A percentile compares a stretch with the other conserved stretches of the same genome.
Evolutionary conservation across 37 sponge, comb jelly and placozoan genomes (phyloP).

Genomic region (Crambe crambe): DNA sequence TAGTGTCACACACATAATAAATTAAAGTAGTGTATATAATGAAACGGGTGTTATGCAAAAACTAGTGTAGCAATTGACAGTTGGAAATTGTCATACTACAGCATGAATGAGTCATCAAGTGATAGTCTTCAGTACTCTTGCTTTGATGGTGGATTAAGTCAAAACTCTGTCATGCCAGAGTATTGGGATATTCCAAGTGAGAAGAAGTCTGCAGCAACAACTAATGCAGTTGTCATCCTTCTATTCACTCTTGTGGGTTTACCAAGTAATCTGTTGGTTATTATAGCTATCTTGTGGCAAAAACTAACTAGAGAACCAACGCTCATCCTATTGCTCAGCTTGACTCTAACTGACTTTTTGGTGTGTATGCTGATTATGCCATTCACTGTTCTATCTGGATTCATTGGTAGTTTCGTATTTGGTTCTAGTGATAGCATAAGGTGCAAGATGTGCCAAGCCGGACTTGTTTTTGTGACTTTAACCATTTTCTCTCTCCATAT

Average conservation of each 20-base stretch:
- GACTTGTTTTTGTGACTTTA: conserved; percentile 15
- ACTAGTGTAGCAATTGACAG: too few relatives aligned
- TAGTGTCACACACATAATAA: neutral
- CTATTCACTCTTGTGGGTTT: conserved; percentile 50
- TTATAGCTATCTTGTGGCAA: conserved; percentile 10
- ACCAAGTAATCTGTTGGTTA: conserved; percentile 32
- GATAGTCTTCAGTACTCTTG: too few relatives aligned
- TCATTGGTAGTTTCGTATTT: conserved; percentile 23
- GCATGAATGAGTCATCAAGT: too few relatives aligned
- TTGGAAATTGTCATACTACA: too few relatives aligned
- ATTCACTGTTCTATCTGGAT: conserved; percentile 3
- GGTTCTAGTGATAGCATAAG: conserved; percentile 29
- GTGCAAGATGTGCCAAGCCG: conserved; percentile 36
- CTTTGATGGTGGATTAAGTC: neutral
- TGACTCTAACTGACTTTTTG: conserved; percentile 40
- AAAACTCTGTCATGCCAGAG: neutral
- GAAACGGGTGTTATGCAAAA: too few relatives aligned
- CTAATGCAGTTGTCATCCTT: conserved; percentile 17
- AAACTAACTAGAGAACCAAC: conserved; percentile 40
- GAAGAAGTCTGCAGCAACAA: neutral
- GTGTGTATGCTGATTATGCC: conserved; percentile 16
- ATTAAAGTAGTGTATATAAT: too few relatives aligned
- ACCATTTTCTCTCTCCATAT: conserved; percentile 30
- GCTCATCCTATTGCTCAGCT: conserved; percentile 30
- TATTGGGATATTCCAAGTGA: conserved; percentile 1